A percentile compares a stretch with the other conserved stretches of the same genome.
Conservation (phyloP, 2,113 vertebrate genomes). For the Cochlearius cochlearius region DNA sequence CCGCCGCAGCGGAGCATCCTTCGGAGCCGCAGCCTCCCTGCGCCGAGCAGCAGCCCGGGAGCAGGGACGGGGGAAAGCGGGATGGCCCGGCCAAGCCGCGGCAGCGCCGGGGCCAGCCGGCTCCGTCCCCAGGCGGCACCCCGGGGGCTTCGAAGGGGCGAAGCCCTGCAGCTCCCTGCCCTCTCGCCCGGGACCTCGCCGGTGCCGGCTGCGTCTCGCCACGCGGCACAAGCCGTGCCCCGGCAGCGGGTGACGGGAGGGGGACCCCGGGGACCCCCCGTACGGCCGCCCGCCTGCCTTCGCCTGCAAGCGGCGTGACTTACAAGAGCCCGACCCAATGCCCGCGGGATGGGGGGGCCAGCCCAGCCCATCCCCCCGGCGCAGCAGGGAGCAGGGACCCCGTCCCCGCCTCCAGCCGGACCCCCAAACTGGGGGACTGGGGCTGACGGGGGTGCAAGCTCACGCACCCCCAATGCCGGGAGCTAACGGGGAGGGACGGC, state of each 20-base stretch:
- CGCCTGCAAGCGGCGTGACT: neutral
- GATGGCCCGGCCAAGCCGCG: neutral
- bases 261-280: neutral
- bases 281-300: neutral
- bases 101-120: neutral
- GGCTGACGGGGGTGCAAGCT: neutral
- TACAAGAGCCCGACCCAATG: neutral
- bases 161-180: neutral
- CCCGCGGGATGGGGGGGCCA: neutral
- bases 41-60: neutral
- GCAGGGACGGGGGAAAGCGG: neutral
- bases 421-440: neutral
- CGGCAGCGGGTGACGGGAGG: rapidly evolving
- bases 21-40: neutral
- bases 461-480: neutral
- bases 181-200: neutral
- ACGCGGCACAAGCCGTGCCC: neutral
- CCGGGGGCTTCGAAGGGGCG: neutral
- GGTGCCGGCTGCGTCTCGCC: neutral
- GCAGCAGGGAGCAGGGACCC: neutral
- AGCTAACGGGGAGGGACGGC: neutral
- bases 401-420: rapidly evolving
- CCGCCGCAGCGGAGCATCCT: neutral
- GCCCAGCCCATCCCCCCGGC: neutral
- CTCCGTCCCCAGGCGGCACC: neutral